Evolutionary conservation across 2,113 vertebrate species (phyloP), one percentile per base, ranked within the genome.

Genomic region (Actenoides lindsayi): DNA sequence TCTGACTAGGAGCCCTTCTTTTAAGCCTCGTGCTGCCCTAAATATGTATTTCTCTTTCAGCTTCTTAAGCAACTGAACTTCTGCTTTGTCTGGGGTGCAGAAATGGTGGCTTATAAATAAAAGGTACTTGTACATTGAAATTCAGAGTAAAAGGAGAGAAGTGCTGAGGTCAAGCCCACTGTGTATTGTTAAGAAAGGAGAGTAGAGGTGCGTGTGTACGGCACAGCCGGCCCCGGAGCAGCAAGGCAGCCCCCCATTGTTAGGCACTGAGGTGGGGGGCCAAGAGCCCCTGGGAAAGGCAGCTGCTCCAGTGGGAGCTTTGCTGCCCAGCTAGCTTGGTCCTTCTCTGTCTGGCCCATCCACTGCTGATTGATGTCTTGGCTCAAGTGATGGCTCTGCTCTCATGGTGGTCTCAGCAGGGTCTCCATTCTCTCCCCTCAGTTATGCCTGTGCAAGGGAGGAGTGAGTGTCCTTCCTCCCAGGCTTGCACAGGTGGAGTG

Each of bases 401-500:
- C 15, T 37, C 15, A 0, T 13, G 13, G 53, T 18, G 15, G 19
- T 48, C 68, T 37, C 62, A 6, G 44, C 1, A 0, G 11, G 13
- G 21, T 37, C 51, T 65, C 51, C 1, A 0, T 63, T 41, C 30
- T 53, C 41, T 54, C 7, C 16, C 18, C 44, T 3, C 4, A 1
- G 9, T 48, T 48, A 28, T 5, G 9, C 19, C 50, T 42, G 27
- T 42, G 48, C 63, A 39, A 77, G n/a, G 24, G 27, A 33, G 48
- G 24, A 48, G 11, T 4, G 30, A 48, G 23, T 4, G 41, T 13
- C 39, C 31, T 81, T 75, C 30, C 18, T 69, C 33, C 6, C 18
- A 53, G 33, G 13, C 41, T 83, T 2, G 0, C 31, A 30, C 10
- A 9, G 31, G 9, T 51, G 24, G 35, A 2, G 0, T 41, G 4